Evolutionary conservation across 2,113 vertebrate species (phyloP).

Genomic region (Petroica traversi): DNA sequence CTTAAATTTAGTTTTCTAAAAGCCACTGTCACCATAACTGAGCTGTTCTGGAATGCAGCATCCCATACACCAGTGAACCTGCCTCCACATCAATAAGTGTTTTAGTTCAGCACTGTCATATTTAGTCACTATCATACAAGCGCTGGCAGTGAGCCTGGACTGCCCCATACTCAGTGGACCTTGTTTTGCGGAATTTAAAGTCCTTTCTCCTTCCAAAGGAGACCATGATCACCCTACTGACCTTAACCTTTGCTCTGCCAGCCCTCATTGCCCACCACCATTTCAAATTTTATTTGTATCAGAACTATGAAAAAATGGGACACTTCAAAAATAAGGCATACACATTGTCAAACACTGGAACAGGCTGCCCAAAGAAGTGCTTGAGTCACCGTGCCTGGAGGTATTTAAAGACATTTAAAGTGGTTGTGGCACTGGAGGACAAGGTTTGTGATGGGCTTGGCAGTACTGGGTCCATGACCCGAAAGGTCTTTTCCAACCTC

Average conservation of each 20-base stretch:
- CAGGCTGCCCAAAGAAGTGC: background rate
- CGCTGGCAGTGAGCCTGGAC: background rate
- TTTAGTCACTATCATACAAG: fast-evolving
- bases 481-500: background rate
- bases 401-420: too few species aligned
- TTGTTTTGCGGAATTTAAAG: background rate
- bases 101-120: background rate
- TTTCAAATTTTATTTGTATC: background rate
- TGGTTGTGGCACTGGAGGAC: background rate
- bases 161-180: background rate
- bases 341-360: background rate
- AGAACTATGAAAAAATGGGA: background rate
- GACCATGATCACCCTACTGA: background rate
- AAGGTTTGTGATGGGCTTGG: background rate
- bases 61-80: background rate
- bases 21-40: background rate
- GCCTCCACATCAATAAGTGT: background rate
- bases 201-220: background rate
- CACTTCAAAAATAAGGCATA: background rate
- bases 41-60: background rate
- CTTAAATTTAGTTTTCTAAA: background rate
- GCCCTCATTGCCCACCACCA: background rate
- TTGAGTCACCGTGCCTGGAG: background rate
- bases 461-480: background rate
- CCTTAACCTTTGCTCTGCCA: background rate